Evolutionary conservation across 2,888 invertebrate species (phyloP).

Genomic region (Eupithecia inturbata): DNA sequence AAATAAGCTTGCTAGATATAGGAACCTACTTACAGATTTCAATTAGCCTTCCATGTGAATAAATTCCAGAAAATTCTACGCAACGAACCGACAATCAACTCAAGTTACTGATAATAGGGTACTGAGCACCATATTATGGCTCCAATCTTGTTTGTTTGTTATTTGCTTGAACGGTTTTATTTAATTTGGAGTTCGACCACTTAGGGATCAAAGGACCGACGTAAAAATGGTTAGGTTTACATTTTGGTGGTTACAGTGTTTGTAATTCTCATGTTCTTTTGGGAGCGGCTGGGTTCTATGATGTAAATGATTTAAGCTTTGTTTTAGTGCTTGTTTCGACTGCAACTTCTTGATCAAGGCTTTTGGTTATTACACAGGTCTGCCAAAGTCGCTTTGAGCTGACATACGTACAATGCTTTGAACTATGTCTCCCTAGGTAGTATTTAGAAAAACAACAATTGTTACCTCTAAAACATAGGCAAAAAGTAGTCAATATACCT

Average conservation of each 20-base stretch:
- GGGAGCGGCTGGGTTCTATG: not conserved
- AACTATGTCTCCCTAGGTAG: not conserved
- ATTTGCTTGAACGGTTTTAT: slow-evolving; percentile 29
- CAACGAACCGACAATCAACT: not conserved
- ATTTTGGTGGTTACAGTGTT: slow-evolving; percentile 6
- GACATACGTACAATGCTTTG: not conserved
- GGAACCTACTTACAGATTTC: not conserved
- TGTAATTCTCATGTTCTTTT: slow-evolving; percentile 10
- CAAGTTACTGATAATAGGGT: slow-evolving; percentile 3
- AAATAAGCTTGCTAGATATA: not conserved
- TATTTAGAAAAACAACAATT: not conserved
- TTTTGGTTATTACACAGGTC: not conserved
- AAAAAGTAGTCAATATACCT: not conserved
- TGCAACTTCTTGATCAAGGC: not conserved
- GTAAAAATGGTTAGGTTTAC: slow-evolving; percentile 23
- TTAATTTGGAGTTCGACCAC: slow-evolving; percentile 31
- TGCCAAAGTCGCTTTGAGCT: not conserved
- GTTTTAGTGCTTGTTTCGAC: not conserved
- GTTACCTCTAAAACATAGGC: not conserved
- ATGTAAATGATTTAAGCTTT: not conserved
- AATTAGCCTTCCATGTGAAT: not conserved
- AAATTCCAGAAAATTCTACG: not conserved
- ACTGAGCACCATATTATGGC: slow-evolving; percentile 13
- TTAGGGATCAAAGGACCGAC: slow-evolving; percentile 29
- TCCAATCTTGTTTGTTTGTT: slow-evolving; percentile 33